Evolutionary conservation across 1,140 invertebrate species (phyloP).

Genomic region (Ericerus pela): DNA sequence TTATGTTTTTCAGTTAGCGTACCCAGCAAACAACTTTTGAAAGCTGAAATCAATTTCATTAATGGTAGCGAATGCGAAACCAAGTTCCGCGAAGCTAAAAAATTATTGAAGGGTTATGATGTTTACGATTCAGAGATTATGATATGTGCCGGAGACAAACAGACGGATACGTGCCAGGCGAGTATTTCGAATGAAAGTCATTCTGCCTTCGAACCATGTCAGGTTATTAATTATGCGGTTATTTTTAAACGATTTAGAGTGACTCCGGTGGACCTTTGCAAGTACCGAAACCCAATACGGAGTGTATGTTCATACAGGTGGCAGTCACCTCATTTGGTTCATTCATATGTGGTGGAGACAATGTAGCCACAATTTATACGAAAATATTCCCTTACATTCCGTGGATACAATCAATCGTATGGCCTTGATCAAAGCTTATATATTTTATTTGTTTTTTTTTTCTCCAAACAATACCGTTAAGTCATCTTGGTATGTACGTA

Average conservation of each 20-base stretch:
- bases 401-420: constrained; percentile 49
- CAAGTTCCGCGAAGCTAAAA: not conserved
- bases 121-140: constrained; percentile 30
- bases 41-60: not conserved
- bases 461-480: too few relatives aligned
- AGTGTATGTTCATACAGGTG: constrained; percentile 36
- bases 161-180: constrained; percentile 61
- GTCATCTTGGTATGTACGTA: too few relatives aligned
- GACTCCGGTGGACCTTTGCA: constrained; percentile 47
- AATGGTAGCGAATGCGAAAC: not conserved
- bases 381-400: constrained; percentile 44
- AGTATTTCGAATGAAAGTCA: not conserved
- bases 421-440: too few relatives aligned
- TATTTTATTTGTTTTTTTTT: too few relatives aligned
- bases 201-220: too few relatives aligned
- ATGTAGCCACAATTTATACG: constrained; percentile 48
- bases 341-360: constrained; percentile 38
- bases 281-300: constrained; percentile 1
- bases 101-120: not conserved
- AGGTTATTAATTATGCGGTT: too few relatives aligned
- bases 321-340: constrained; percentile 47
- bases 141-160: constrained; percentile 56
- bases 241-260: too few relatives aligned
- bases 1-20: too few relatives aligned
- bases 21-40: not conserved